Conservation (phyloP, 2,888 invertebrate species). For the Cetonia aurata region DNA sequence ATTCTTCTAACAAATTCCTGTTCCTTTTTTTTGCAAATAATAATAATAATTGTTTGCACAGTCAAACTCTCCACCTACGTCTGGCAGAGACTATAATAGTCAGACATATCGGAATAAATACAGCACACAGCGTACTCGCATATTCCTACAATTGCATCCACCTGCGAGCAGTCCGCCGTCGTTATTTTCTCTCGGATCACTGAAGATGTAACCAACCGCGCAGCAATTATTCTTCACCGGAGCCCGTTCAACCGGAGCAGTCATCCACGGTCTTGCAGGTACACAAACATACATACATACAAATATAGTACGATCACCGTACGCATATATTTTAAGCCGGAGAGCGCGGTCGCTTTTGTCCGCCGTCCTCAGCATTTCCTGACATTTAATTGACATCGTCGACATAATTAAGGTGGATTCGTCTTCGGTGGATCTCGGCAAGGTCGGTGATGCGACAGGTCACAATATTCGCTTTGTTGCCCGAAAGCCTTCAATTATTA, state of each 20-base stretch:
- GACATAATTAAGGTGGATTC: slow-evolving; percentile 37
- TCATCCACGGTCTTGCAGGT: slow-evolving; percentile 47
- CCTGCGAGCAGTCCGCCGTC: slow-evolving; percentile 59
- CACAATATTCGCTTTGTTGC: slow-evolving; percentile 2
- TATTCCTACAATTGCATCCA: slow-evolving; percentile 42
- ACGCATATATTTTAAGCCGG: slow-evolving; percentile 48
- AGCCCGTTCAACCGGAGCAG: slow-evolving; percentile 57
- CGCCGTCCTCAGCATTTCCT: slow-evolving; percentile 42
- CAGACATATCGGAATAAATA: too few species aligned
- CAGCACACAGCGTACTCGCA: too few species aligned
- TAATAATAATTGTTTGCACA: too few species aligned
- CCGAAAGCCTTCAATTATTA: not conserved
- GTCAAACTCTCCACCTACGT: too few species aligned
- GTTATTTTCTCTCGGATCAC: slow-evolving; percentile 66
- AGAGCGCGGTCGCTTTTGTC: slow-evolving; percentile 45
- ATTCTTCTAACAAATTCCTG: too few species aligned
- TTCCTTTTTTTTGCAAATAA: too few species aligned
- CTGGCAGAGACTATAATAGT: too few species aligned
- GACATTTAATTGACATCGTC: slow-evolving; percentile 47
- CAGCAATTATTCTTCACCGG: slow-evolving; percentile 63
- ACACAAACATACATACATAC: not conserved
- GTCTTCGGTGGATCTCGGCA: not conserved
- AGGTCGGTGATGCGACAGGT: not conserved
- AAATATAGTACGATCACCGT: not conserved
- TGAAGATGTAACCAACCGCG: slow-evolving; percentile 65